Evolutionary conservation across 2,888 invertebrate genomes (phyloP), one percentile per base, ranked within the genome.

Genomic region (Pristionchus arcanus): DNA sequence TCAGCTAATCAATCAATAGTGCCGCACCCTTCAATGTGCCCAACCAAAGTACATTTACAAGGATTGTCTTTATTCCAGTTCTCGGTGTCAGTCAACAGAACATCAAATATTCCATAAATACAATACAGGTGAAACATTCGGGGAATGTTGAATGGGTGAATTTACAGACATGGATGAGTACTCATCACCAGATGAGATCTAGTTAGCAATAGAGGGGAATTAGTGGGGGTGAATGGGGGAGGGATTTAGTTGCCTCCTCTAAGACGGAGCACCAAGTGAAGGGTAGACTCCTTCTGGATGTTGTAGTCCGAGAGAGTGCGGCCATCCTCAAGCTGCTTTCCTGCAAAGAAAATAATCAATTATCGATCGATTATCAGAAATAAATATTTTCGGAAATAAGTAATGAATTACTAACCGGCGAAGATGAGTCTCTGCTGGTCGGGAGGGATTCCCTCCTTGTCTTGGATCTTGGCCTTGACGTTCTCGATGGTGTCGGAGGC

Each of bases 381-480:
- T 13, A 16, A 31, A 2, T 71, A 34, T 2, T 42, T 49, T 42
- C 19, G 42, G 42, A 42, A 77, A 77, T 49, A 37, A 25, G 25
- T 21, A 42, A n/a, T 5, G 4, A 68, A 87, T 28, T 42, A n/a
- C 90, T 49, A 15, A 89, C 91, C 93, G 66, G 94, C 94, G 91
- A 94, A 94, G 92, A 94, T 94, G 31, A 94, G 90, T 63, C 94
- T 90, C 90, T 94, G 94, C 91, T 94, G 94, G 59, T 94, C 94
- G 87, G 94, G 94, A 63, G 94, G 94, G 86, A 94, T 94, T 90
- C 94, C 94, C 84, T 94, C 94, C 92, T 94, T 94, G 90, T 94
- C 94, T 89, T 94, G 94, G 90, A 94, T 94, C 92, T 94, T 94
- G 90, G 94, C 94, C 91, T 94, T 94, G 83, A 94, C 94, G 90